These are phyloP conservation scores for Cyclargus thomasi DNA, from an alignment of 1,140 invertebrate genomes.

Conservation along the genomic window DNA sequence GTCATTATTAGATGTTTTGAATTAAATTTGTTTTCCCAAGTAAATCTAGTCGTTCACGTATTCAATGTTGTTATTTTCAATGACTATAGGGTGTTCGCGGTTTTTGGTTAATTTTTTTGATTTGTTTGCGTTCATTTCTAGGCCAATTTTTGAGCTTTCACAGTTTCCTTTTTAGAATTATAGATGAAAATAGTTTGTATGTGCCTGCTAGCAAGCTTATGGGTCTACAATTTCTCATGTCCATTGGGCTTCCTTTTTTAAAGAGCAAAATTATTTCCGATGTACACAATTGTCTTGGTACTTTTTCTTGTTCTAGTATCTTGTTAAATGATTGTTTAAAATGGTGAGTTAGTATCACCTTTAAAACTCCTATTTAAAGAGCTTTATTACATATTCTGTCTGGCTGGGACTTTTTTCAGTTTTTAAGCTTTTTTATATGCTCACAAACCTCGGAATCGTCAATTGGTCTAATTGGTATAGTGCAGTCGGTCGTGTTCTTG, in stretches of 20 bases:
- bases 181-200: slow-evolving; percentile 33
- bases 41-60: too few relatives aligned
- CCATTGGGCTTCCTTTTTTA: slow-evolving; percentile 23
- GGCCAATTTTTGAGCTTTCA: too few relatives aligned
- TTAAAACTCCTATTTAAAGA: slow-evolving; percentile 22
- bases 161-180: not conserved
- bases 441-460: not conserved
- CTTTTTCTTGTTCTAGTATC: slow-evolving; percentile 21
- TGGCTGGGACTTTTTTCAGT: slow-evolving; percentile 27
- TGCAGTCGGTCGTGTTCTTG: slow-evolving; percentile 2
- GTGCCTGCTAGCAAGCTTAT: slow-evolving; percentile 17
- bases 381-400: slow-evolving; percentile 28
- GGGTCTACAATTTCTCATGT: slow-evolving; percentile 18
- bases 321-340: slow-evolving; percentile 24
- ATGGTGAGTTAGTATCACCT: slow-evolving; percentile 20
- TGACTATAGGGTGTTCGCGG: too few relatives aligned
- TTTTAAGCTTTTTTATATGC: slow-evolving; percentile 29
- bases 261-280: slow-evolving; percentile 24
- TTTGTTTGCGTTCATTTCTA: too few relatives aligned
- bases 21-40: too few relatives aligned
- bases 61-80: too few relatives aligned
- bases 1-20: too few relatives aligned
- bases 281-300: slow-evolving; percentile 11
- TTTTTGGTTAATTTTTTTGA: too few relatives aligned
- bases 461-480: slow-evolving; percentile 21